These are phyloP conservation scores for Drosophila nasuta DNA, from an alignment of 1,140 invertebrate genomes.

Conservation along the genomic window DNA sequence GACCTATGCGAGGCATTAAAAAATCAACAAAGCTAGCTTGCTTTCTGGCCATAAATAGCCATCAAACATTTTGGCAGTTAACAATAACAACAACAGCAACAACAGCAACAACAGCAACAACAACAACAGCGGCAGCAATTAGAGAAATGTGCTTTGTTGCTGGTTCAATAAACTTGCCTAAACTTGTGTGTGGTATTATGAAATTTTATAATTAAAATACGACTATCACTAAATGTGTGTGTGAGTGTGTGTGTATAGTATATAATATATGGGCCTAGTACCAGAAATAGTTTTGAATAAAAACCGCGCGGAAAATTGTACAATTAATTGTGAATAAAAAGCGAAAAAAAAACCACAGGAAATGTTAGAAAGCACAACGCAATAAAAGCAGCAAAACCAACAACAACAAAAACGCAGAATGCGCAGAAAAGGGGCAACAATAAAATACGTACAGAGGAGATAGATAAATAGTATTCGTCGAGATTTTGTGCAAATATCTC, in stretches of 20 bases:
- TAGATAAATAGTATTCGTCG: not conserved
- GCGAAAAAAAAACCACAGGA: conserved; percentile 43
- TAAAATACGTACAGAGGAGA: conserved; percentile 9
- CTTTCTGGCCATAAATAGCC: conserved; percentile 65
- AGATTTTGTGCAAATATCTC: conserved; percentile 45
- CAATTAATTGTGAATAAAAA: conserved; percentile 70
- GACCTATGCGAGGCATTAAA: conserved; percentile 34
- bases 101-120: conserved; percentile 52
- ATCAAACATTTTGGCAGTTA: conserved; percentile 42
- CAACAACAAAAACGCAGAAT: conserved; percentile 13
- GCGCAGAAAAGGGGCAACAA: conserved; percentile 24
- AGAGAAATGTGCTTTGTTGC: conserved; percentile 27
- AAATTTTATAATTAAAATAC: conserved; percentile 52
- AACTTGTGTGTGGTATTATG: conserved; percentile 41
- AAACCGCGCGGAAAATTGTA: conserved; percentile 54
- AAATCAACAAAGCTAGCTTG: conserved; percentile 19
- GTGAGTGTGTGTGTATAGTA: too few species aligned
- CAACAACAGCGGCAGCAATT: conserved; percentile 15
- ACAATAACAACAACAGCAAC: conserved; percentile 62
- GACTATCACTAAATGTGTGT: conserved; percentile 40
- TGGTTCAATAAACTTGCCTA: conserved; percentile 72
- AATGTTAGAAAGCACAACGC: conserved; percentile 42
- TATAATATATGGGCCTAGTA: not conserved
- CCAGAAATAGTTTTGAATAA: conserved; percentile 49
- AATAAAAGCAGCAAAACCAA: not conserved